These are phyloP conservation scores for Apoda limacodes DNA, from an alignment of 2,888 invertebrate genomes.

Conservation along the genomic window DNA sequence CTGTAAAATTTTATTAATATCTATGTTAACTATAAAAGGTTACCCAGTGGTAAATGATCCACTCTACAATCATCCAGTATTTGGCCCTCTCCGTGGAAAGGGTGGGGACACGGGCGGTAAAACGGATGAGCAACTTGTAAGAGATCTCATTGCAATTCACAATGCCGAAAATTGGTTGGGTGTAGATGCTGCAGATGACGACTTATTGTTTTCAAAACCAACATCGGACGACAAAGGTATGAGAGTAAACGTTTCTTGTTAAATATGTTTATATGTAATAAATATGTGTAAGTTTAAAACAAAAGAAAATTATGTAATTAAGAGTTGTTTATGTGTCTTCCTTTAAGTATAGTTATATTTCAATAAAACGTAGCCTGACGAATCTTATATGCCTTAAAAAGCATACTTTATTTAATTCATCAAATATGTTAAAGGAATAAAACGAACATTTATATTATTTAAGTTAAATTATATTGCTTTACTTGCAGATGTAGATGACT, in stretches of 20 bases:
- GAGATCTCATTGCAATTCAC: conserved; percentile 91
- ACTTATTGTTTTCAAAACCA: conserved; percentile 83
- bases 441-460: no score
- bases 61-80: conserved; percentile 95
- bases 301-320: no score
- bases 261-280: background rate
- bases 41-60: conserved; percentile 98
- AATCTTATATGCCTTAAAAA: no score
- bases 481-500: conserved; percentile 75
- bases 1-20: no score
- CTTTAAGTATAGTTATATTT: no score
- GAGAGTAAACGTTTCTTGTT: conserved; percentile 2
- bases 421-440: no score
- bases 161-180: conserved; percentile 96
- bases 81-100: conserved; percentile 93
- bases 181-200: conserved; percentile 89
- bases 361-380: no score
- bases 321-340: no score
- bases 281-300: no score
- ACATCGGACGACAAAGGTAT: conserved; percentile 75
- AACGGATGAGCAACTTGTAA: conserved; percentile 88
- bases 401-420: no score
- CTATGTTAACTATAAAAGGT: no score
- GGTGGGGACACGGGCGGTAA: conserved; percentile 90
- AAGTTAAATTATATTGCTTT: no score